Evolutionary conservation across 2,797 vertebrate genomes (phyloP).

Genomic region (Oreonectes daqikongensis): DNA sequence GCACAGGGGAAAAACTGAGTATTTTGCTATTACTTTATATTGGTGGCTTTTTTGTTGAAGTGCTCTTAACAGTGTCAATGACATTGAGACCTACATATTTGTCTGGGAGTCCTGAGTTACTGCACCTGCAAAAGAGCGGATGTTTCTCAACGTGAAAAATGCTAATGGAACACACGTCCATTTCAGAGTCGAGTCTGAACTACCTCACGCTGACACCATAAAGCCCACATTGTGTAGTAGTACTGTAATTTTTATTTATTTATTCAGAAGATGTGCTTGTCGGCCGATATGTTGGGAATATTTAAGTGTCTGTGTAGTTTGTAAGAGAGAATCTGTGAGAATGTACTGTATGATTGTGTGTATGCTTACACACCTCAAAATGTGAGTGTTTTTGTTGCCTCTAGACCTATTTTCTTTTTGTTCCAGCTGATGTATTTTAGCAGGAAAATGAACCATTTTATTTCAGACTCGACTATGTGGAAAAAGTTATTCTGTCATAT

Average conservation of each 20-base stretch:
- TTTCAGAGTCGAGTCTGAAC: constrained; percentile 53
- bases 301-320: constrained; percentile 23
- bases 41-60: constrained; percentile 42
- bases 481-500: constrained; percentile 19
- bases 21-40: constrained; percentile 43
- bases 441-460: constrained; percentile 11
- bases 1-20: background rate
- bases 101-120: constrained; percentile 26
- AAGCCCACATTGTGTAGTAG: constrained; percentile 32
- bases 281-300: constrained; percentile 9
- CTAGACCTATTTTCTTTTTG: constrained; percentile 29
- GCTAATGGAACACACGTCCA: constrained; percentile 46
- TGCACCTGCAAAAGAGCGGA: constrained; percentile 30
- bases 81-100: constrained; percentile 34
- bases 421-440: constrained; percentile 17
- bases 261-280: background rate
- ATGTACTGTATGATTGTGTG: constrained; percentile 22
- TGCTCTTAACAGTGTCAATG: constrained; percentile 53
- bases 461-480: constrained; percentile 34
- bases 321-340: constrained; percentile 21
- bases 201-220: constrained; percentile 52
- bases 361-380: constrained; percentile 21
- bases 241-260: constrained; percentile 47
- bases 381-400: constrained; percentile 7
- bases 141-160: constrained; percentile 6